Conservation (phyloP, 2,797 vertebrate species). For the Onychomys arenicola region DNA sequence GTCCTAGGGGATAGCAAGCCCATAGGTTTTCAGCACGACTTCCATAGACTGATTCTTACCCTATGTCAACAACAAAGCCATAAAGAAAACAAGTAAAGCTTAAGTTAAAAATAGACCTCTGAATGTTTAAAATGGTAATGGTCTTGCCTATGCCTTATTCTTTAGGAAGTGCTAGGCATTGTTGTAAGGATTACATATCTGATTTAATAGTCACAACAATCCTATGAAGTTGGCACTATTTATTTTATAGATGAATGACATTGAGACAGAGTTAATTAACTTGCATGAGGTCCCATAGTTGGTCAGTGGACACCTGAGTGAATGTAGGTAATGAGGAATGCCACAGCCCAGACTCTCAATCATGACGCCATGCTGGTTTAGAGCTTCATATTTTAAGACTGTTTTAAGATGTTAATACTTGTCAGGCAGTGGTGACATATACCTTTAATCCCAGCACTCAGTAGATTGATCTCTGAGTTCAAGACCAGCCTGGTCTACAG, state of each 20-base stretch:
- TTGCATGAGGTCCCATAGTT: not conserved
- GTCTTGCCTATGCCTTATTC: not conserved
- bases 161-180: not conserved
- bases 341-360: not conserved
- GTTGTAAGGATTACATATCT: not conserved
- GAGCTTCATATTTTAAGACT: not conserved
- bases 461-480: not conserved
- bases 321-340: not conserved
- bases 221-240: not conserved
- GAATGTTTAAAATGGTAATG: slow-evolving; percentile 10
- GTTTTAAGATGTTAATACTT: slow-evolving; percentile 1
- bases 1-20: not conserved
- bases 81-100: slow-evolving; percentile 34
- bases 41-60: not conserved
- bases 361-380: not conserved
- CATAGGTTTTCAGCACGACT: not conserved
- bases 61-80: not conserved
- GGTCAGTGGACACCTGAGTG: not conserved
- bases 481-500: not conserved
- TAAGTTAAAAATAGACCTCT: not conserved
- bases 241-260: slow-evolving; percentile 2
- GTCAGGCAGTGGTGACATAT: too few relatives aligned
- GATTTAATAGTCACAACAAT: not conserved
- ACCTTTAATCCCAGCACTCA: not conserved
- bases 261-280: not conserved